Evolutionary conservation across 2,888 invertebrate genomes (phyloP).

Genomic region (Rhagonycha fulva): DNA sequence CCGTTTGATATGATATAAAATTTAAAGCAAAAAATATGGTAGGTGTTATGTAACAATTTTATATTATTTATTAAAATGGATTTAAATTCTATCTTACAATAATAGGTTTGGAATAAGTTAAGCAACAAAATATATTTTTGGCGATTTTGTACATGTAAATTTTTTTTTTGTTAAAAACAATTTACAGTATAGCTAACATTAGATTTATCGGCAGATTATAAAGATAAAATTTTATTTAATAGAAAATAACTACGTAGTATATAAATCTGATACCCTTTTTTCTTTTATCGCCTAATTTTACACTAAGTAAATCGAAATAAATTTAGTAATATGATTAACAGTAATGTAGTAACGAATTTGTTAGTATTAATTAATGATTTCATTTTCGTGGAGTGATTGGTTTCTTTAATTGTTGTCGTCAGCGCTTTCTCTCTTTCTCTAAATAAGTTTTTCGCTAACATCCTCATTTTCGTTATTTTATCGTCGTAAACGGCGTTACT

Average conservation of each 20-base stretch:
- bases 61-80: not conserved
- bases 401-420: constrained; percentile 51
- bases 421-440: constrained; percentile 53
- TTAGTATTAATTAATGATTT: constrained; percentile 1
- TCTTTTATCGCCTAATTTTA: not conserved
- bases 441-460: constrained; percentile 53
- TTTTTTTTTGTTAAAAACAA: not conserved
- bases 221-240: not conserved
- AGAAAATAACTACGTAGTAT: not conserved
- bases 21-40: not conserved
- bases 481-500: constrained; percentile 60
- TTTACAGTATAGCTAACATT: not conserved
- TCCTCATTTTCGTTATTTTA: constrained; percentile 55
- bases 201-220: constrained; percentile 1
- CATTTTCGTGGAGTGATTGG: constrained; percentile 24
- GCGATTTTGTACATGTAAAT: not conserved
- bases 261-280: constrained; percentile 2
- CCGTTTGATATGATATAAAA: not conserved
- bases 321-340: constrained; percentile 10
- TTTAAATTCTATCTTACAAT: not conserved
- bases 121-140: constrained; percentile 3
- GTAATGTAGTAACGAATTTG: constrained; percentile 1
- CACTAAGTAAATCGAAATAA: constrained; percentile 17
- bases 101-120: not conserved
- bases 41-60: not conserved